A percentile compares a stretch with the other conserved stretches of the same genome.
phyloP scores from a whole-genome alignment of 2,797 vertebrate genomes.

The Notoglanidium macrostoma region DNA sequence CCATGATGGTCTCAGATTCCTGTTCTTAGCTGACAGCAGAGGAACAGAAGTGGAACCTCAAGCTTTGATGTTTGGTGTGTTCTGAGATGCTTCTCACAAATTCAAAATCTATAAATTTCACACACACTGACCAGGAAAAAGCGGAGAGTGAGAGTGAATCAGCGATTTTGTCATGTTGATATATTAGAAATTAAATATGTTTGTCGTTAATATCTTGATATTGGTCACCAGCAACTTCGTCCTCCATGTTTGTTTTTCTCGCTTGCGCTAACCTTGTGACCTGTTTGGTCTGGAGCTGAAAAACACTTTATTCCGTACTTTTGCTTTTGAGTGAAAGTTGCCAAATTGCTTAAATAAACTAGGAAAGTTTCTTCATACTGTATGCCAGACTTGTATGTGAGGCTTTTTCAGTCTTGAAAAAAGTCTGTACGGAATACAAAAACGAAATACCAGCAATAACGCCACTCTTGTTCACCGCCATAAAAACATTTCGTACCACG shows the following conservation, averaged over 20 bases:
- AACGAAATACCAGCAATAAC: neutral
- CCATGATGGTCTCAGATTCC: too few relatives aligned
- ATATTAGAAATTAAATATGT: too few relatives aligned
- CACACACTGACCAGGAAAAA: neutral
- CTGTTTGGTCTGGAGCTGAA: neutral
- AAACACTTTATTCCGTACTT: neutral
- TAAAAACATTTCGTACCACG: neutral
- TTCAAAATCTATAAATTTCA: too few relatives aligned
- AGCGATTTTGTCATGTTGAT: too few relatives aligned
- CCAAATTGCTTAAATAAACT: neutral
- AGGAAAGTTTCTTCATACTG: neutral
- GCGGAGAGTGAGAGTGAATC: neutral
- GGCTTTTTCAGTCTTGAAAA: neutral
- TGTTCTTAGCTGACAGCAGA: too few relatives aligned
- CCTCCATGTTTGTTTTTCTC: neutral
- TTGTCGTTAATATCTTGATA: too few relatives aligned
- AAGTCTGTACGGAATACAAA: neutral
- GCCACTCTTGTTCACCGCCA: neutral
- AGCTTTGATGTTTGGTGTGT: too few relatives aligned
- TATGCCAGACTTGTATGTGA: neutral
- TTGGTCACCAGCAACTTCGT: neutral
- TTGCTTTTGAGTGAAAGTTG: neutral
- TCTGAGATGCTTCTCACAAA: too few relatives aligned
- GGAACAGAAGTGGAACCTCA: too few relatives aligned
- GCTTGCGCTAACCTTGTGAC: neutral